phyloP scores from a whole-genome alignment of 1,140 invertebrate genomes.

The Ips typographus region DNA sequence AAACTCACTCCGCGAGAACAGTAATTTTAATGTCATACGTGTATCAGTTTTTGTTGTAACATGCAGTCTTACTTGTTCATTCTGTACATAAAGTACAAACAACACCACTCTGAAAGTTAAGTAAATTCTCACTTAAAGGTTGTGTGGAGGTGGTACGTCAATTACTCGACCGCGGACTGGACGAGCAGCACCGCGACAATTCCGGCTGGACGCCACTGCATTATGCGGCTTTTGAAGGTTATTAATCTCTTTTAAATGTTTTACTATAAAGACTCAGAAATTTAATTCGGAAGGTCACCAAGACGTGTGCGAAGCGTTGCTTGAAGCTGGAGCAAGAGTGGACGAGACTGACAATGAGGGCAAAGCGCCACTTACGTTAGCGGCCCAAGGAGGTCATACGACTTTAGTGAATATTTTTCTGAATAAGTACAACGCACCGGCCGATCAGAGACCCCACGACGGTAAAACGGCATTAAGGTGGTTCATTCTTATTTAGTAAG shows the following conservation, averaged over 20 bases:
- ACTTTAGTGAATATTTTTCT: conserved; percentile 69
- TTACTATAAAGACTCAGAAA: not conserved
- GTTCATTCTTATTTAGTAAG: conserved; percentile 4
- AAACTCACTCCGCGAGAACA: too few species aligned
- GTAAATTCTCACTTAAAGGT: conserved; percentile 44
- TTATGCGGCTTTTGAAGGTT: conserved; percentile 88
- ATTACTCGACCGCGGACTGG: conserved; percentile 84
- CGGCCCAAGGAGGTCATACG: conserved; percentile 85
- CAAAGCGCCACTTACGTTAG: conserved; percentile 85
- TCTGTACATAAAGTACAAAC: not conserved
- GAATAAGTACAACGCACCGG: conserved; percentile 73
- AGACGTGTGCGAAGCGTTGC: conserved; percentile 81
- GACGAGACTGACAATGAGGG: conserved; percentile 94
- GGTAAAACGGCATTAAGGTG: conserved; percentile 90
- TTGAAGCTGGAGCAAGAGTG: conserved; percentile 89
- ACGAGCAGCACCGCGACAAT: conserved; percentile 88
- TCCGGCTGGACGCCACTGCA: conserved; percentile 93
- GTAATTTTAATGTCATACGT: too few species aligned
- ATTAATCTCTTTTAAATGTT: not conserved
- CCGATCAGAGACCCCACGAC: conserved; percentile 89
- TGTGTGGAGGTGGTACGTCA: conserved; percentile 83
- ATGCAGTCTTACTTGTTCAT: too few species aligned
- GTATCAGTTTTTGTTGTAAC: too few species aligned
- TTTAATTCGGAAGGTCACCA: conserved; percentile 62
- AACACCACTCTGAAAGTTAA: not conserved